Evolutionary conservation across 37 sponge, comb jelly and placozoan genomes (phyloP), one percentile per base, ranked within the genome.

Genomic region (Chondrosia reniformis): DNA sequence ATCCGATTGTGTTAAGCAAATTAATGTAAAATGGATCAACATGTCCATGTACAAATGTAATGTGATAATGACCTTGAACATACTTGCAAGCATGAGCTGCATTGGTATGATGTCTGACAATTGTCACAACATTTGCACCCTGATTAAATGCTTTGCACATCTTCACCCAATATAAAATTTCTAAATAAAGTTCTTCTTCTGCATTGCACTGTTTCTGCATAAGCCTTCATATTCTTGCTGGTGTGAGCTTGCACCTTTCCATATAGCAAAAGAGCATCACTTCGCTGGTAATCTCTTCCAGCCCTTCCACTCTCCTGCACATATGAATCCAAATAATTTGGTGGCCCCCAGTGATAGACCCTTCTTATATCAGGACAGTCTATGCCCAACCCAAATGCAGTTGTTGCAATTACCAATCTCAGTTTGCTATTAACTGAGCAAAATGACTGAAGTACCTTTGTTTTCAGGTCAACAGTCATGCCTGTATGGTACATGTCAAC

Each of bases 81-180:
- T n/a, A n/a, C n/a, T n/a, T 59, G n/a, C 61, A 59, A 30, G 9
- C 9, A 59, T 30, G 17, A 59, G 28, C 28, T 59, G 28, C 61
- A 59, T 59, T 59, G 6, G n/a, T 30, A 59, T 13, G n/a, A 30
- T 59, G n/a, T 6, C 28, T 25, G 7, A 59, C 61, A 59, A 6
- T 30, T 59, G 61, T 59, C 61, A 59, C 61, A 59, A 59, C 61
- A 59, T 19, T 25, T 19, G 28, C 61, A 59, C 9, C 61, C 61
- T 19, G 61, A 30, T 5, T 19, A 5, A 30, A 25, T 6, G n/a
- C 30, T 25, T 13, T 7, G n/a, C 30, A 59, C 22, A 13, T 59
- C 61, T 59, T 59, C 22, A 30, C 61, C 61, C 28, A 7, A 7
- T 6, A 59, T 7, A 30, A 59, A 59, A 13, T 6, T 30, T 13